phyloP scores from a whole-genome alignment of 2,113 vertebrate genomes.

The Taurulus bubalis region DNA sequence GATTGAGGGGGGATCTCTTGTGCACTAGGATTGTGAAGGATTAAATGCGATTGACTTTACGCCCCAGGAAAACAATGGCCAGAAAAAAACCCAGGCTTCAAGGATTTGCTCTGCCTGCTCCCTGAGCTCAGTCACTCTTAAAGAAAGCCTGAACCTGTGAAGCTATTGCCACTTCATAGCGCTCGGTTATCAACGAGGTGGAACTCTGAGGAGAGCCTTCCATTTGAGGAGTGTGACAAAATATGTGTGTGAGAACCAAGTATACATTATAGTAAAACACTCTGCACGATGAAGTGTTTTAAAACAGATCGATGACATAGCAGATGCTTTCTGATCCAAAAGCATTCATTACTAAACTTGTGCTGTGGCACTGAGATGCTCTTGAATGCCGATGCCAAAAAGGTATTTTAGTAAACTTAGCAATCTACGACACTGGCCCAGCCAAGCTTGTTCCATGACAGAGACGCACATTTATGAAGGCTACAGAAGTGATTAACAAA shows the following conservation, averaged over 20 bases:
- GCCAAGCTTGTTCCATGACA: conserved; percentile 1
- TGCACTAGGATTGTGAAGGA: conserved; percentile 58
- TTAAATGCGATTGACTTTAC: conserved; percentile 71
- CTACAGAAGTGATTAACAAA: conserved; percentile 28
- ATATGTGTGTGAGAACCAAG: neutral
- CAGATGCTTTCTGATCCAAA: neutral
- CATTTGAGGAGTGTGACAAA: conserved; percentile 1
- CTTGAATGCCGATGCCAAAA: conserved; percentile 16
- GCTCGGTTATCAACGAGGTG: conserved; percentile 11
- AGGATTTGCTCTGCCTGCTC: conserved; percentile 45
- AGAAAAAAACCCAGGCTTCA: conserved; percentile 42
- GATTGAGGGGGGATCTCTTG: conserved; percentile 59
- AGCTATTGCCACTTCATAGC: conserved; percentile 21
- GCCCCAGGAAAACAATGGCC: conserved; percentile 63
- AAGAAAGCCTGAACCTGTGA: conserved; percentile 3
- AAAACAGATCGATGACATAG: neutral
- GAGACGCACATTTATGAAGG: conserved; percentile 5
- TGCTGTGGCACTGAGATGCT: neutral
- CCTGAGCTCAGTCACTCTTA: conserved; percentile 5
- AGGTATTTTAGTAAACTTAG: neutral
- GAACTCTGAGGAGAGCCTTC: conserved; percentile 4
- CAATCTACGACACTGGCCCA: neutral
- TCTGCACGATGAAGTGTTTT: too few species aligned
- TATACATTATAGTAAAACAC: neutral
- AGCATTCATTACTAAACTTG: neutral